Percentiles rank a stretch among this genome's conserved stretches.
phyloP scores from a whole-genome alignment of 2,888 invertebrate species.

The Caenorhabditis afra region DNA sequence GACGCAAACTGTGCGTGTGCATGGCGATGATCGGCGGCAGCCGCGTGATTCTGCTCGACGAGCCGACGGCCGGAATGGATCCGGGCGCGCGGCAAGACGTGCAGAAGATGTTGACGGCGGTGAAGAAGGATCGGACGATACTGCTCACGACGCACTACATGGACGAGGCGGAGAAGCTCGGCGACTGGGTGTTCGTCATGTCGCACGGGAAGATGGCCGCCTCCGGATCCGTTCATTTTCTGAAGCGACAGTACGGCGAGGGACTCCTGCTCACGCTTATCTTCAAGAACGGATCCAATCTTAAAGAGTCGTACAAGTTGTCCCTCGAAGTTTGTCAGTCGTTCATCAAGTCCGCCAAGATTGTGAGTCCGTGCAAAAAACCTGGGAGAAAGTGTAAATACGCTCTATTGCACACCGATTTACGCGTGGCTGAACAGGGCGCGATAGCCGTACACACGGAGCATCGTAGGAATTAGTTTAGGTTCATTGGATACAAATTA shows the following conservation, averaged over 20 bases:
- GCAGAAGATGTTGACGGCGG: slow-evolving; percentile 31
- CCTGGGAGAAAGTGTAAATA: no score
- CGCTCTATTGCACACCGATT: neutral
- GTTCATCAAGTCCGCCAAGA: slow-evolving; percentile 1
- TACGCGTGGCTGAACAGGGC: no score
- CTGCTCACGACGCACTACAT: slow-evolving; percentile 78
- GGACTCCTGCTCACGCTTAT: slow-evolving; percentile 23
- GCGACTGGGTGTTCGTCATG: slow-evolving; percentile 77
- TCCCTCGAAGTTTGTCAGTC: slow-evolving; percentile 5
- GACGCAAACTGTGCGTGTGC: slow-evolving; percentile 77
- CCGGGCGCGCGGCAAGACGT: slow-evolving; percentile 52
- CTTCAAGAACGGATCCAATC: slow-evolving; percentile 9
- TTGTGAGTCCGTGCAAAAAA: slow-evolving; percentile 3
- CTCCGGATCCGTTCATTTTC: slow-evolving; percentile 70
- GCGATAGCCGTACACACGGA: no score
- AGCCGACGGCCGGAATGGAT: slow-evolving; percentile 61
- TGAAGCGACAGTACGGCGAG: slow-evolving; percentile 67
- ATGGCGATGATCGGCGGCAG: slow-evolving; percentile 75
- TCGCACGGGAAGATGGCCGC: slow-evolving; percentile 73
- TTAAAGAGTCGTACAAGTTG: neutral
- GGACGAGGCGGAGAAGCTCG: slow-evolving; percentile 77
- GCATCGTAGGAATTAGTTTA: no score
- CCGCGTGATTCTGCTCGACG: slow-evolving; percentile 56
- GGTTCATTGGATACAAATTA: no score
- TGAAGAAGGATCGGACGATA: slow-evolving; percentile 64